Base-by-base conservation (phyloP, 2,113 vertebrate genomes). In the Macroglossus sobrinus region DNA sequence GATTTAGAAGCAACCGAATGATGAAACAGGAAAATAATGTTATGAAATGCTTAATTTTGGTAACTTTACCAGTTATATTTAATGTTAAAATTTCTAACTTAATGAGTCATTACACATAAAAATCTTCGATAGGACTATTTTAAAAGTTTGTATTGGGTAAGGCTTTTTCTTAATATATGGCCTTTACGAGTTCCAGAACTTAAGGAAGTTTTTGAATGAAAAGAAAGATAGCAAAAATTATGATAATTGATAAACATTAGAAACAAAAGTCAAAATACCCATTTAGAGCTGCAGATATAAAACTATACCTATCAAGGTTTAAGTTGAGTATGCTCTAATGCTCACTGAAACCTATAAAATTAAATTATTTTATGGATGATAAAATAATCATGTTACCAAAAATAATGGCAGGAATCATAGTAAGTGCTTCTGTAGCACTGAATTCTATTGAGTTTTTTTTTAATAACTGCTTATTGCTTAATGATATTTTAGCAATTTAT, bases 331-430 rank as follows among this genome's bases (percentile, higher is more conserved):
- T 43, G 96, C 38, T 97, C 93, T 93, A 82, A 95, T 91, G 71
- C 71, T 74, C 71, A 74, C 35, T 76, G 94, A 95, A 88, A 94
- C 97, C 74, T 93, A 98, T 96, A 89, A 97, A 85, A 93, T 97
- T 95, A 96, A 97, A 91, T 98, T 97, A 89, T 95, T 97, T 98
- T 97, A 96, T 96, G 96, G 97, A 92, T 98, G 97, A 92, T 57
- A 96, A 94, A 98, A 95, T 97, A 98, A 98, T 96, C 96, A 94
- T 28, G 80, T 84, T 97, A 98, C 92, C 93, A 86, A 96, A 97
- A 97, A 66, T 94, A 80, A 97, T 72, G 93, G 30, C 84, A 79
- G 59, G 22, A 97, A 87, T 97, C 96, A 88, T 74, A 97, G 82
- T 91, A 94, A 91, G 71, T 94, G 71, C 82, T 98, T 92, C 89